Base-by-base conservation (phyloP, 2,888 invertebrate genomes). In the Notodonta ziczac region DNA sequence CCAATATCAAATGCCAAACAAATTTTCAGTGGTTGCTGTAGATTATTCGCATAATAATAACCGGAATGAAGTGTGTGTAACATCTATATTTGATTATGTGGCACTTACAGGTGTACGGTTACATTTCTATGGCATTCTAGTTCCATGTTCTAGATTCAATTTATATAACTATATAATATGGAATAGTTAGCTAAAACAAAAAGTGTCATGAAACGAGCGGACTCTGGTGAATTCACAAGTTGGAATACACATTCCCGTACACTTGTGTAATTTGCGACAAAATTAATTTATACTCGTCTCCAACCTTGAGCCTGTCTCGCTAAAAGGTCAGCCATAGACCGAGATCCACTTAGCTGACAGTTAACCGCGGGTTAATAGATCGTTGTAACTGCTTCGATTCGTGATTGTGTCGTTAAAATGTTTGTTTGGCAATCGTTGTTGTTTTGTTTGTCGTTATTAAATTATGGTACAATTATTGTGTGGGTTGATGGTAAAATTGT, bases 261-360 rank as follows among this genome's bases (percentile, higher is more conserved):
- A 54, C 57, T 71, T 68, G 62, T 59, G 68, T 59, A 76, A 76
- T 69, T 67, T 14, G 75, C 66, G 75, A 75, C 75, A 75, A 74
- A 62, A 66, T 63, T 61, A 66, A 66, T 66, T 59, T 61, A 55
- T 9, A 42, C 52, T 62, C 66, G 57, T 66, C 63, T 62, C 42
- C 48, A 24, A 16, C 57, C 57, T 57, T 57, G 57, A 51, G 14
- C 13, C n/a, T 12, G 53, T 53, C 53, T 12, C 7, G 39, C 5
- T 32, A 32, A 75, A 73, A 76, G 72, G 76, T 76, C 64, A 74
- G 52, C 8, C 57, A 16, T 46, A 57, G 62, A 60, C 54, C 59
- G 51, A 57, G 62, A 60, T 57, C 59, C 32, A 57, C 66, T 44
- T 57, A 66, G 61, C 60, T 54, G 59, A 58, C 58, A 50, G 59